Evolutionary conservation across 2,797 vertebrate genomes (phyloP), one percentile per base, ranked within the genome.

Genomic region (Lycodopsis pacificus): DNA sequence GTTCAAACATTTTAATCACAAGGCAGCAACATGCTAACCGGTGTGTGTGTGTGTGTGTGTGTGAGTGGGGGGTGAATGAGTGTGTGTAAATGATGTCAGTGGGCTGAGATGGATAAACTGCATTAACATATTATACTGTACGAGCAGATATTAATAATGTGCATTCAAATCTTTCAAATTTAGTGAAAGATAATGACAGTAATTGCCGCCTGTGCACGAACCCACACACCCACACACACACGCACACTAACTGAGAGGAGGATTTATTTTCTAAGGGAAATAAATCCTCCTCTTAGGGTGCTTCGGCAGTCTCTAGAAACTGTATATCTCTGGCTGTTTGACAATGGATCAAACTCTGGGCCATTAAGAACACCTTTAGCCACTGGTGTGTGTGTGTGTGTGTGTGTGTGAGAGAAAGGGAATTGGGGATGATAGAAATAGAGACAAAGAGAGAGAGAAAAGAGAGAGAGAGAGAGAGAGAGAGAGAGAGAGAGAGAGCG

Each of bases 341-440:
- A 92, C 87, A 86, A 80, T 80, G 75, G 83, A 91, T 91, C 88
- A 92, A 88, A 90, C 79, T 79, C 34, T 63, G 56, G 76, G 71
- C 84, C 84, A 91, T 88, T 90, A 88, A 76, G 76, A 86, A 84
- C 86, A 89, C 77, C 83, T 83, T 87, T 75, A 82, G 76, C 71
- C 68, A 77, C 73, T 78, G 54, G 53, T 87, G 53, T 46, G 5
- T 27, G 46, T 59, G 36, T 63, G 22, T 38, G 73, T 54, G 17
- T 42, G 49, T 25, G 61, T 30, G 17, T 42, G 49, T 25, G 61
- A 30, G 20, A 15, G 7, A 62, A 20, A 61, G 34, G 20, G 59
- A 40, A 53, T 22, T 25, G 63, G 5, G 48, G 56, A n/a, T n/a
- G 48, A 48, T 12, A 64, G 58, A 81, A 51, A 51, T 30, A 30